Conservation (phyloP, 2,113 vertebrate genomes). For the Pristiophorus japonicus region DNA sequence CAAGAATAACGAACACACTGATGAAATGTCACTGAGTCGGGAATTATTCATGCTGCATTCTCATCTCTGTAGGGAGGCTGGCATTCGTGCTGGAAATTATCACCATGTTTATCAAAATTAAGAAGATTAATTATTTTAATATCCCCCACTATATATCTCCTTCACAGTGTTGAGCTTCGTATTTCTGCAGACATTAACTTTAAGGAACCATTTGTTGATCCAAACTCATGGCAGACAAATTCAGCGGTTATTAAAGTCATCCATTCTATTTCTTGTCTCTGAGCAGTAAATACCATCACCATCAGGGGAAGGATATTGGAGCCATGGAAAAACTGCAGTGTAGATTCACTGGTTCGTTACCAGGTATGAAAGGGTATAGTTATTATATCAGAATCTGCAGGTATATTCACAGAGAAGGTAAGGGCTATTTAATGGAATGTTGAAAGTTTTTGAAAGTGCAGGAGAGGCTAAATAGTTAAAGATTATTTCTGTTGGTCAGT, state of each 20-base stretch:
- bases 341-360: not conserved
- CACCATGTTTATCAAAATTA: not conserved
- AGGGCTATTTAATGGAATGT: not conserved
- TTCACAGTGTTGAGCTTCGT: not conserved
- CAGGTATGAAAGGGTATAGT: not conserved
- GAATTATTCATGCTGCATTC: not conserved
- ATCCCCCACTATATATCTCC: not conserved
- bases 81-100: not conserved
- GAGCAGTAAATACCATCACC: not conserved
- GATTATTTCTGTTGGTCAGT: not conserved
- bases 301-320: not conserved
- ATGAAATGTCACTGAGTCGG: not conserved
- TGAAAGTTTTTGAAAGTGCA: not conserved
- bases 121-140: not conserved
- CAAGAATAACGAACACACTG: not conserved
- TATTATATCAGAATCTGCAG: not conserved
- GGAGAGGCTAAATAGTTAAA: not conserved
- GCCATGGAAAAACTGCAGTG: not conserved
- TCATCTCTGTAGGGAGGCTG: not conserved
- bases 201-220: not conserved
- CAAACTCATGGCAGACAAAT: not conserved
- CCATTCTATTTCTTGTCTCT: not conserved
- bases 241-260: not conserved
- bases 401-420: not conserved
- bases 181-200: not conserved